Evolutionary conservation across 2,888 invertebrate genomes (phyloP).

Genomic region (Noctua janthe): DNA sequence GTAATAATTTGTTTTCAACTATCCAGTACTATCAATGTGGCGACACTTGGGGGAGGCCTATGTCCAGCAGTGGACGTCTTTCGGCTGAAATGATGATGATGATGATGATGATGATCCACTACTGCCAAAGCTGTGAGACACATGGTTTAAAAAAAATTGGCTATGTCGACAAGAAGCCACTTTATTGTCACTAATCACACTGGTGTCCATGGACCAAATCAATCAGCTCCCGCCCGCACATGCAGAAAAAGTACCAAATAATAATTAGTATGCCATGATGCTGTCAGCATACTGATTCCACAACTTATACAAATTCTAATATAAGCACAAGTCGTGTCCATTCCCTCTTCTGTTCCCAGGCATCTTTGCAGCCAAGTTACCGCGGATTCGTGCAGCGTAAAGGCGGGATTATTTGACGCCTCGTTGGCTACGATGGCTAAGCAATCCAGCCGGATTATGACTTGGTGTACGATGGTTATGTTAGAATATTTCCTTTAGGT

Average conservation of each 20-base stretch:
- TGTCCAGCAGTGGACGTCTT: too few relatives aligned
- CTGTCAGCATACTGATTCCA: too few relatives aligned
- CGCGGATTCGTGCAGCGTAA: slow-evolving; percentile 66
- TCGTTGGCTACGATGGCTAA: slow-evolving; percentile 69
- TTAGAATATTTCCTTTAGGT: slow-evolving; percentile 46
- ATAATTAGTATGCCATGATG: neutral
- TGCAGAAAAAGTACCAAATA: too few relatives aligned
- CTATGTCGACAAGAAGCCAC: neutral
- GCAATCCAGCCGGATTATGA: slow-evolving; percentile 67
- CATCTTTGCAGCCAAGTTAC: slow-evolving; percentile 66
- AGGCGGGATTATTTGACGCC: slow-evolving; percentile 74
- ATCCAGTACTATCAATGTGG: neutral
- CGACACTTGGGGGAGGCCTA: too few relatives aligned
- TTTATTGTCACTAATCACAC: neutral
- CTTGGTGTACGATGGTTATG: slow-evolving; percentile 47
- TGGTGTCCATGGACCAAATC: neutral
- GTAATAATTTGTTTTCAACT: neutral
- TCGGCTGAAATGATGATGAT: too few relatives aligned
- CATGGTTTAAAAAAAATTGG: neutral
- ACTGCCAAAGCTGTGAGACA: neutral
- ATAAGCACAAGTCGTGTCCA: slow-evolving; percentile 15
- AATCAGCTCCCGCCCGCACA: neutral
- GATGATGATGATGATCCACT: neutral
- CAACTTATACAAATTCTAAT: neutral
- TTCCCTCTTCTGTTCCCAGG: slow-evolving; percentile 9